A percentile compares a stretch with the other conserved stretches of the same genome.
Evolutionary conservation across 92 coral and sea anemone species (phyloP).

Genomic region (Actinernus sp.): DNA sequence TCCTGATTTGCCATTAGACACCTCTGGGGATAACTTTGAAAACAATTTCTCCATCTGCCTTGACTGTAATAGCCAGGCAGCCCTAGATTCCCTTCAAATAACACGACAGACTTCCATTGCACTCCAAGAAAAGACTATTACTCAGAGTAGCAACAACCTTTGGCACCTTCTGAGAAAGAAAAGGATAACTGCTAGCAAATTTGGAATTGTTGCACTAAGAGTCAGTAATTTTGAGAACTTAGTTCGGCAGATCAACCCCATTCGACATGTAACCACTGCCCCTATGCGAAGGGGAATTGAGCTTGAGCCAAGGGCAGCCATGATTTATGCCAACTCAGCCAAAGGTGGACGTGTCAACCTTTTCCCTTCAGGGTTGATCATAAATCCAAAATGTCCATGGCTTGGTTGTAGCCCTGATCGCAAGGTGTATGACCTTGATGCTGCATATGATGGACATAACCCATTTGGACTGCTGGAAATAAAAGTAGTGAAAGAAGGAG

Average conservation of each 20-base stretch:
- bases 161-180: conserved; percentile 60
- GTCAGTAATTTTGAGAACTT: conserved; percentile 46
- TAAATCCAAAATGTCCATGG: conserved; percentile 70
- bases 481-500: conserved; percentile 60
- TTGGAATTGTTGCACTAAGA: conserved; percentile 50
- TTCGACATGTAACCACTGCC: conserved; percentile 35
- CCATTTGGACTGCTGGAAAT: conserved; percentile 47
- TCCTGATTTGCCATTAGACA: too few relatives aligned
- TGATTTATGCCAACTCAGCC: conserved; percentile 33
- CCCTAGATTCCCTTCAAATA: conserved; percentile 24
- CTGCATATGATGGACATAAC: conserved; percentile 1
- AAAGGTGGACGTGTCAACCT: conserved; percentile 35
- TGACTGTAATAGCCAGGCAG: conserved; percentile 19
- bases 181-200: conserved; percentile 70
- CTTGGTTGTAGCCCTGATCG: conserved; percentile 69
- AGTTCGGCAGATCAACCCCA: conserved; percentile 45
- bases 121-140: conserved; percentile 40
- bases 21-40: too few relatives aligned
- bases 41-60: too few relatives aligned
- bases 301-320: conserved; percentile 43
- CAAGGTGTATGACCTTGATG: conserved; percentile 52
- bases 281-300: conserved; percentile 54
- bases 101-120: conserved; percentile 14
- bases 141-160: conserved; percentile 35
- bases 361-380: conserved; percentile 42